Base-by-base conservation (phyloP, 2,797 vertebrate genomes). In the Taeniopygia guttata region DNA sequence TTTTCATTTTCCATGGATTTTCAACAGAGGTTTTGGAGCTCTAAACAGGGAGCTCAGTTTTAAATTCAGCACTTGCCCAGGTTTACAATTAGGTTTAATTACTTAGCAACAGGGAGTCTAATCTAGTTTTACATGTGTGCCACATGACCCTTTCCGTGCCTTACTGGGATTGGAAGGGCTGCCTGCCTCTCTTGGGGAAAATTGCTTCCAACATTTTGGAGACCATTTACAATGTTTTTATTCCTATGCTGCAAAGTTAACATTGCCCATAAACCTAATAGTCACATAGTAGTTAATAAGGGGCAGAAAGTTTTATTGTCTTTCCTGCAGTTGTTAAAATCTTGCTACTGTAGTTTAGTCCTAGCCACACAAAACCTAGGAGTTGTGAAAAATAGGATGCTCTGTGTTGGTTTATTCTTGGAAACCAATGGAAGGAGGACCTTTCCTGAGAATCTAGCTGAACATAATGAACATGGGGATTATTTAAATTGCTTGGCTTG, bases 281-380 rank as follows among this genome's bases (percentile, higher is more conserved):
- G 84, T 93, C 54, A 51, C 94, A 82, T 60, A 42, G 96, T 90
- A 94, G 95, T 97, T 97, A 97, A 97, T 95, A 97, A 97, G 75
- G 93, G 90, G 81, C 49, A 95, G 92, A 97, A 97, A 97, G 95
- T 95, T 98, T 98, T 97, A 96, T 62, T 90, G 97, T 93, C 91
- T 95, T 96, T 96, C 91, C 94, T 34, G 5, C 89, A 84, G 78
- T 92, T 96, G 95, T 93, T 97, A 97, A 98, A 97, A 94, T 93
- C 60, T 51, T 84, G 83, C 91, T 97, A 93, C 95, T 94, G 75
- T 95, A 95, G 94, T 96, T 95, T 86, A 92, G 87, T 90, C 66
- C 83, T 51, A 69, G 67, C 27, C 87, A 68, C 64, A 78, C 69
- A 87, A 95, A 94, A 38, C 42, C 70, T 20, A 78, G 63, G 66